phyloP scores from a whole-genome alignment of 2,888 invertebrate genomes.

The Gandaritis pyraliata region DNA sequence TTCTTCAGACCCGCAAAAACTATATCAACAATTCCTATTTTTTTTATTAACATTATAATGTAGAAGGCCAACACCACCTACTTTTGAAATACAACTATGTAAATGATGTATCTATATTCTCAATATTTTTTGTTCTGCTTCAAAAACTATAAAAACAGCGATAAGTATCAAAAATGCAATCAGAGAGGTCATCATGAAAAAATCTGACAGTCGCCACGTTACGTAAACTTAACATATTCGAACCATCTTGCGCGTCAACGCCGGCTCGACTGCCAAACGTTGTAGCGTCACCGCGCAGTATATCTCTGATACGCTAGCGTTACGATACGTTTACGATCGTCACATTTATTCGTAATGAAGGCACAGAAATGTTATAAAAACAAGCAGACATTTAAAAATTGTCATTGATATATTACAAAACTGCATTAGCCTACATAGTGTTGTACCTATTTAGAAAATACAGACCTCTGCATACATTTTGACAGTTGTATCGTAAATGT shows the following conservation, averaged over 20 bases:
- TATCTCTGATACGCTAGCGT: too few relatives aligned
- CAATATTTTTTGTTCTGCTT: conserved; percentile 15
- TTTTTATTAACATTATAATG: background rate
- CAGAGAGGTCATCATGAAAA: too few relatives aligned
- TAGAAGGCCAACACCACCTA: background rate
- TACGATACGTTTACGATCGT: too few relatives aligned
- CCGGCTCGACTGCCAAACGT: too few relatives aligned
- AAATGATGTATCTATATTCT: background rate
- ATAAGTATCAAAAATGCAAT: conserved; percentile 35
- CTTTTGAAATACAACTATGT: background rate
- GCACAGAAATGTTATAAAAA: conserved; percentile 35
- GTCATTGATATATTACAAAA: conserved; percentile 21
- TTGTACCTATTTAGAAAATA: background rate
- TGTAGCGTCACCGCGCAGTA: too few relatives aligned
- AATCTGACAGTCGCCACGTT: too few relatives aligned
- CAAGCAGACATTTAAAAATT: conserved; percentile 13
- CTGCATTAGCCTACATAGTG: conserved; percentile 1
- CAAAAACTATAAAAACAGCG: conserved; percentile 26
- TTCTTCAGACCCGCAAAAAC: background rate
- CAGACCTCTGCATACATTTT: too few relatives aligned
- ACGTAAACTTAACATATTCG: too few relatives aligned
- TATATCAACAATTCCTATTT: background rate
- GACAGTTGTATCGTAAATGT: too few relatives aligned
- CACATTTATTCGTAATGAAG: too few relatives aligned
- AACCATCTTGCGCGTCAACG: too few relatives aligned